phyloP scores from a whole-genome alignment of 2,888 invertebrate species.

The Bhutanitis thaidina region DNA sequence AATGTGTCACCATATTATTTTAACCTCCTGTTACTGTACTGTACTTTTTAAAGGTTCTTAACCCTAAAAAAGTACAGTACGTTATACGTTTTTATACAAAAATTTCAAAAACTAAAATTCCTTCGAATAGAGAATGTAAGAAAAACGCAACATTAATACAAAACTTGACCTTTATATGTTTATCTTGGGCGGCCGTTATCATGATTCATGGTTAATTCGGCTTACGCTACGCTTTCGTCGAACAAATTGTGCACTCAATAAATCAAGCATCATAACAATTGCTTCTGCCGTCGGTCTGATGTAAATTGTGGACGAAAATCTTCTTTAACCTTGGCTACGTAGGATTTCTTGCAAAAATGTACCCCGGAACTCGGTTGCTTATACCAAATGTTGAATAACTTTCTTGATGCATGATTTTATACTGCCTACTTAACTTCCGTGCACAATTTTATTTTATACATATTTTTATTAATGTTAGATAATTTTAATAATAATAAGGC shows the following conservation, averaged over 20 bases:
- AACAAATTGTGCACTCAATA: slow-evolving; percentile 58
- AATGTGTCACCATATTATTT: too few relatives aligned
- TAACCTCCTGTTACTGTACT: too few relatives aligned
- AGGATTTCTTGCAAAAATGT: slow-evolving; percentile 17
- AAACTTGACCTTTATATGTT: slow-evolving; percentile 45
- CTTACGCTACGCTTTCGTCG: slow-evolving; percentile 41
- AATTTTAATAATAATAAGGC: too few relatives aligned
- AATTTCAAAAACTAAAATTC: too few relatives aligned
- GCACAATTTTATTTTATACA: too few relatives aligned
- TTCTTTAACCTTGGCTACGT: slow-evolving; percentile 26
- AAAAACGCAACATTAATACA: slow-evolving; percentile 3
- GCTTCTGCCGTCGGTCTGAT: slow-evolving; percentile 30
- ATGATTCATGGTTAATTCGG: slow-evolving; percentile 54
- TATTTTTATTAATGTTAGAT: too few relatives aligned
- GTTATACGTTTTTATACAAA: not conserved
- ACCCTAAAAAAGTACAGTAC: too few relatives aligned
- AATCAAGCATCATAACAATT: slow-evolving; percentile 65
- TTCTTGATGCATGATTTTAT: too few relatives aligned
- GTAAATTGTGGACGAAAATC: slow-evolving; percentile 47
- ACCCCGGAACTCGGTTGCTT: slow-evolving; percentile 3
- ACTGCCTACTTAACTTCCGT: too few relatives aligned
- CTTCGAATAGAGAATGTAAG: not conserved
- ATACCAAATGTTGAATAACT: too few relatives aligned
- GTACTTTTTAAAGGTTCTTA: too few relatives aligned
- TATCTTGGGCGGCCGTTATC: slow-evolving; percentile 41